phyloP scores from a whole-genome alignment of 2,113 vertebrate species.

The Pterocles burchelli region DNA sequence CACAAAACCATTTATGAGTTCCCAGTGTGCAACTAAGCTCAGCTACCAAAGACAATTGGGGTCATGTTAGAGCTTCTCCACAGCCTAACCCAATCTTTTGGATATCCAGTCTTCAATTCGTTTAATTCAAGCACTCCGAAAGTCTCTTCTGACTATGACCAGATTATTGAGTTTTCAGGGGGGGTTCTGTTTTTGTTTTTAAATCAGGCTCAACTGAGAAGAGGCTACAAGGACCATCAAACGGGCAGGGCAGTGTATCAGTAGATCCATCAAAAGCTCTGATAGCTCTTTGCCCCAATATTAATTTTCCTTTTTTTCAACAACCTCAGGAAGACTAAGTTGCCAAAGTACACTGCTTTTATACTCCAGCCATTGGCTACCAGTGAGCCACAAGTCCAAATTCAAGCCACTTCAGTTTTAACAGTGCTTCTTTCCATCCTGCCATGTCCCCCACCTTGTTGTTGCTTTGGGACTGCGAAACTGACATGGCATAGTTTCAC shows the following conservation, averaged over 20 bases:
- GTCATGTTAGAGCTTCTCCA: neutral
- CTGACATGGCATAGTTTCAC: neutral
- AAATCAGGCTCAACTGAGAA: neutral
- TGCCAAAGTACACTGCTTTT: neutral
- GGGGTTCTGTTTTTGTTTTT: neutral
- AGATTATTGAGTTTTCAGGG: neutral
- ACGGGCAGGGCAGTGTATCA: rapidly evolving
- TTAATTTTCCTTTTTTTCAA: neutral
- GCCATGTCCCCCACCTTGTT: neutral
- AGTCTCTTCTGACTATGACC: neutral
- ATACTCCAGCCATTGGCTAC: neutral
- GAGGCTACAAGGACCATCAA: neutral
- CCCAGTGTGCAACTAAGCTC: neutral
- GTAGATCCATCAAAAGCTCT: neutral
- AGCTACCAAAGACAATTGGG: neutral
- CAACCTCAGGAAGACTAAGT: neutral
- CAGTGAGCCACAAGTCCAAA: neutral
- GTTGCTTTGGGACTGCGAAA: neutral
- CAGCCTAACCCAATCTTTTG: neutral
- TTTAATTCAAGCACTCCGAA: neutral
- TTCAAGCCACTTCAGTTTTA: neutral
- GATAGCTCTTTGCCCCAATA: neutral
- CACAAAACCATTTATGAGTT: neutral
- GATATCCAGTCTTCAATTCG: neutral
- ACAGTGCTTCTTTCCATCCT: neutral